A percentile compares a stretch with the other conserved stretches of the same genome.
phyloP scores from a whole-genome alignment of 2,113 vertebrate species.

The Rhagologus leucostigma region DNA sequence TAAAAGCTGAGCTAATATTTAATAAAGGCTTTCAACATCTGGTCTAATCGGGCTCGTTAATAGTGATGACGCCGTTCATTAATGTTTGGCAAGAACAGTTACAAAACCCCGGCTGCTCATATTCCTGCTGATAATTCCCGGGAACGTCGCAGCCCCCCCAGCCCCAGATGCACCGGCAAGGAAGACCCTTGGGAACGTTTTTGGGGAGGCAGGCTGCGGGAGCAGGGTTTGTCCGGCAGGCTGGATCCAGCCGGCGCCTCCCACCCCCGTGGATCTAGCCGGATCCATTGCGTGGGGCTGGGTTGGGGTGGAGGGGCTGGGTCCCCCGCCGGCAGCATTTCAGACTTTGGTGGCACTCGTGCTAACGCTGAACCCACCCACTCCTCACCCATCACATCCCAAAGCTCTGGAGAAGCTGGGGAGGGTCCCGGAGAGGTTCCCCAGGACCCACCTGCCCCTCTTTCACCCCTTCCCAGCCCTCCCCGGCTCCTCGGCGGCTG shows the following conservation, averaged over 20 bases:
- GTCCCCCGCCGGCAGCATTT: background rate
- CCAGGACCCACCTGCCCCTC: background rate
- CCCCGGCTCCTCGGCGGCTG: background rate
- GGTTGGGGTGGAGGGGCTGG: background rate
- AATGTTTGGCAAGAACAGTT: constrained; percentile 2
- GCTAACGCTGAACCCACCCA: fast-evolving
- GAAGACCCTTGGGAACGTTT: background rate
- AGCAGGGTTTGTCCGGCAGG: background rate
- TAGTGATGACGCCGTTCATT: background rate
- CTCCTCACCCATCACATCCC: background rate
- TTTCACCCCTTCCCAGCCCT: too few species aligned
- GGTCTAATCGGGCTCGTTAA: constrained; percentile 5
- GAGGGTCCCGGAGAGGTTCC: background rate
- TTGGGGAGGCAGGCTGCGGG: background rate
- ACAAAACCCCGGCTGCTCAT: background rate
- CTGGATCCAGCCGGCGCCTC: fast-evolving
- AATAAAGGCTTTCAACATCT: constrained; percentile 46
- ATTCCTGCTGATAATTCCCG: background rate
- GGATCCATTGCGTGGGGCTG: fast-evolving
- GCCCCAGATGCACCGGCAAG: background rate
- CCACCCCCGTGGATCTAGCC: background rate
- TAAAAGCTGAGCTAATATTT: constrained; percentile 42
- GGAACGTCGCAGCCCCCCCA: background rate
- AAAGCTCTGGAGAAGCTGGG: background rate
- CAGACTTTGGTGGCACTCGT: too few species aligned